These are phyloP conservation scores for Poeciliopsis infans DNA, from an alignment of 2,797 vertebrate species.

Conservation along the genomic window DNA sequence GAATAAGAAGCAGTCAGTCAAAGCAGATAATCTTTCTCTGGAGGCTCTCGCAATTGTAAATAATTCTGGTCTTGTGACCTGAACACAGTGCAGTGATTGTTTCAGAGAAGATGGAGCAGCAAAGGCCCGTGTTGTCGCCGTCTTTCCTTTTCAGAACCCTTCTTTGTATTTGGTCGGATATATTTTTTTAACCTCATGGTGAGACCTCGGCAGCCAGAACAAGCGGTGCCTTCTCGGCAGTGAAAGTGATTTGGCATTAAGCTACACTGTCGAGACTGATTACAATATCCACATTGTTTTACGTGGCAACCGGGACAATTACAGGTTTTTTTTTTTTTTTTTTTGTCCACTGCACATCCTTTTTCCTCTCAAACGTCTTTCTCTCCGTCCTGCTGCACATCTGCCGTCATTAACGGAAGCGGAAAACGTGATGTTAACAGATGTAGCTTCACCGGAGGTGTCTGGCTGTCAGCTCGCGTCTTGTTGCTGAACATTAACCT, in stretches of 20 bases:
- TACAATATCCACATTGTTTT: conserved; percentile 10
- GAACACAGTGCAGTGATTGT: conserved; percentile 16
- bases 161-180: conserved; percentile 11
- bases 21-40: conserved; percentile 32
- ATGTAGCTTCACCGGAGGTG: conserved; percentile 58
- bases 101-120: conserved; percentile 21
- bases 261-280: conserved; percentile 34
- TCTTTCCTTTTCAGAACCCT: conserved; percentile 14
- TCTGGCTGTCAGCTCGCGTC: conserved; percentile 54
- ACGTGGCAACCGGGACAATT: background rate
- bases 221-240: conserved; percentile 29
- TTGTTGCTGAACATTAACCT: conserved; percentile 67
- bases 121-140: conserved; percentile 36
- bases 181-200: conserved; percentile 22
- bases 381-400: conserved; percentile 20
- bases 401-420: conserved; percentile 34
- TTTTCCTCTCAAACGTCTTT: background rate
- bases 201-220: conserved; percentile 18
- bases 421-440: conserved; percentile 56
- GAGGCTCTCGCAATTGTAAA: conserved; percentile 24
- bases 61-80: conserved; percentile 18
- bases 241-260: conserved; percentile 19
- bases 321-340: background rate
- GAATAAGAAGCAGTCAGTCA: conserved; percentile 52
- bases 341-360: background rate